These are phyloP conservation scores for Acanthopagrus latus DNA, from an alignment of 2,797 vertebrate species.

Conservation along the genomic window DNA sequence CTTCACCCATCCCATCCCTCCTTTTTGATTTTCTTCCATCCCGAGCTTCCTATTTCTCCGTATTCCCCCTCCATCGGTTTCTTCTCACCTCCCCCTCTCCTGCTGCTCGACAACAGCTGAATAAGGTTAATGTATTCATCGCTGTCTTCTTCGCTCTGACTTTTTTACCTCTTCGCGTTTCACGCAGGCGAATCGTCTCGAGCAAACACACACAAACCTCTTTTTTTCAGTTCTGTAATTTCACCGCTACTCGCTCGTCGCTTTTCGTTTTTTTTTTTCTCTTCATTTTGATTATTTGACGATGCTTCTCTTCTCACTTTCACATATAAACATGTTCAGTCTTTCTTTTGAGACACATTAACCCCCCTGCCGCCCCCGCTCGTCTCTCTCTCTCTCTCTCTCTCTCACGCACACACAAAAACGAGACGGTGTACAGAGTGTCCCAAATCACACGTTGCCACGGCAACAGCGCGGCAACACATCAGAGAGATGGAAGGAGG, in stretches of 20 bases:
- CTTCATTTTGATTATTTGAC: constrained; percentile 49
- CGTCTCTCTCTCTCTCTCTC: neutral
- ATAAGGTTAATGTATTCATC: constrained; percentile 51
- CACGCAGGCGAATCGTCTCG: neutral
- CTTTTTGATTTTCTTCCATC: neutral
- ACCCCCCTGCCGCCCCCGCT: neutral
- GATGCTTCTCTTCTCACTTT: constrained; percentile 1
- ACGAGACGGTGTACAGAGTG: constrained; percentile 68
- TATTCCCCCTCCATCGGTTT: neutral
- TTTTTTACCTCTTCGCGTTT: constrained; percentile 7
- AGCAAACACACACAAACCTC: neutral
- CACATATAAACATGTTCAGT: constrained; percentile 10
- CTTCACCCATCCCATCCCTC: neutral
- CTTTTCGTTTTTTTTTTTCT: constrained; percentile 1
- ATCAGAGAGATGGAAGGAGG: constrained; percentile 57
- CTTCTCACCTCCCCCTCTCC: constrained; percentile 48
- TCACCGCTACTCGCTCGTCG: neutral
- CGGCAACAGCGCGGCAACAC: constrained; percentile 76
- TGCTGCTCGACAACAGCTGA: constrained; percentile 31
- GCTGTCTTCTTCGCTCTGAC: neutral
- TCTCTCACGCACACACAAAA: constrained; percentile 20
- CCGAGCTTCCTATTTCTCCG: neutral
- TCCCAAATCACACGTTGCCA: constrained; percentile 80
- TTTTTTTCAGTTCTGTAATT: neutral
- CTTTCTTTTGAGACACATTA: constrained; percentile 43